These are phyloP conservation scores for Phalacrocorax aristotelis DNA, from an alignment of 2,113 vertebrate genomes.

Conservation along the genomic window DNA sequence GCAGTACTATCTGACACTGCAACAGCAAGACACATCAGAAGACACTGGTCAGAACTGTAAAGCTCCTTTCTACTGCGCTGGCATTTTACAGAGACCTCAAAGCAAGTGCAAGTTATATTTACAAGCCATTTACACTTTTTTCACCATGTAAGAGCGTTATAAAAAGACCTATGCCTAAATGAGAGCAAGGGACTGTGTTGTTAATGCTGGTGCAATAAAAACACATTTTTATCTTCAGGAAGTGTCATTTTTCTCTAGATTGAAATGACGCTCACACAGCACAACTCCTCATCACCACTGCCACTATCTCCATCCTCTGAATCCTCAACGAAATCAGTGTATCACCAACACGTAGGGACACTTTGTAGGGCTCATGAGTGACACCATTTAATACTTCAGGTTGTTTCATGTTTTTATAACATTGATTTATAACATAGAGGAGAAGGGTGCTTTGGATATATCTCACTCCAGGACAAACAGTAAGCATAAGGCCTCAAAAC, in stretches of 20 bases:
- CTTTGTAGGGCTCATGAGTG: background rate
- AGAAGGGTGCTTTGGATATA: slow-evolving; percentile 12
- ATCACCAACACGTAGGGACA: background rate
- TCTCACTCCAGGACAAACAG: slow-evolving; percentile 12
- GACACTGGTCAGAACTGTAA: background rate
- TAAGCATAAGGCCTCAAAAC: background rate
- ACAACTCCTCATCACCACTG: background rate
- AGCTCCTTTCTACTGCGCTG: background rate
- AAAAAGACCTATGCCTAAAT: background rate
- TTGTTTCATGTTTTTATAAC: background rate
- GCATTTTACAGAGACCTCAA: background rate
- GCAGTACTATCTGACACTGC: background rate
- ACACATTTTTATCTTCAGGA: background rate
- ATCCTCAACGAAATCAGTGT: background rate
- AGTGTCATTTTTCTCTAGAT: background rate
- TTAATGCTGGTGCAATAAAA: background rate
- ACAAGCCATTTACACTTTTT: background rate
- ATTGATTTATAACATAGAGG: slow-evolving; percentile 1
- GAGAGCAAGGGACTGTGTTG: background rate
- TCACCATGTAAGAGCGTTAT: background rate
- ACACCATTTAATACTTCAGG: background rate
- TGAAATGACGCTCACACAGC: background rate
- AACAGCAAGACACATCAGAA: background rate
- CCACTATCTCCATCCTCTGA: background rate
- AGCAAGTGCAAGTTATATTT: background rate